Evolutionary conservation across 2,797 vertebrate species (phyloP), one percentile per base, ranked within the genome.

Genomic region (Hippopotamyrus pictus): DNA sequence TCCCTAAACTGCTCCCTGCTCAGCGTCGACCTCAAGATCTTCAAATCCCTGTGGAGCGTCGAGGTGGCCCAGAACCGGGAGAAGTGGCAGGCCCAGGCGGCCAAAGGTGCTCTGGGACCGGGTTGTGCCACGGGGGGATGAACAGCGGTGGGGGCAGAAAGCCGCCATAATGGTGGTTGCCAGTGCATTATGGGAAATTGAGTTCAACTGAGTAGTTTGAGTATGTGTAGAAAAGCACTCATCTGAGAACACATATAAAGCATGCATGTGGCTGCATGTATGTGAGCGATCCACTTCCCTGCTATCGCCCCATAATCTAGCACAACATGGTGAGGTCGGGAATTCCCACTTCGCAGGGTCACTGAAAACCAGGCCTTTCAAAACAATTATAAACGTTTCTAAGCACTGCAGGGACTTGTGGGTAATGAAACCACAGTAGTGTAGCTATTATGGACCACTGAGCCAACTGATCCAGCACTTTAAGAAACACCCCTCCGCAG

Each of bases 41-140:
- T 99, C 93, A 99, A 99, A 95, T 88, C 95, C 54, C 94, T 97
- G 89, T 99, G 99, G 98, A 98, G 96, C 0, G 99, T 99, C 89
- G 97, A 98, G 90, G 97, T 99, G 17, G 97, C 96, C 90, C 95
- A 97, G 93, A 99, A 99, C 90, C 95, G 98, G 79, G 98, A 99
- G 93, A 95, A 97, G 87, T 99, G 98, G 98, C 98, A 98, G 95
- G 92, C 96, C 0, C 97, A 98, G 92, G 98, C 98, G 3, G 91
- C 95, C 89, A 98, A 98, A 99, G 99, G 98, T 99, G 95, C 17
- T 62, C 11, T 11, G 65, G 7, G 33, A 3, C n/a, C 19, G 25
- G 41, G 59, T 0, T 46, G 37, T 9, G 3, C 59, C 22, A 25
- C 2, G 7, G 25, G 25, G 62, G 62, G 22, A 29, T 1, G 22